Evolutionary conservation across 2,888 invertebrate species (phyloP).

Genomic region (Nipponacmea schrenckii): DNA sequence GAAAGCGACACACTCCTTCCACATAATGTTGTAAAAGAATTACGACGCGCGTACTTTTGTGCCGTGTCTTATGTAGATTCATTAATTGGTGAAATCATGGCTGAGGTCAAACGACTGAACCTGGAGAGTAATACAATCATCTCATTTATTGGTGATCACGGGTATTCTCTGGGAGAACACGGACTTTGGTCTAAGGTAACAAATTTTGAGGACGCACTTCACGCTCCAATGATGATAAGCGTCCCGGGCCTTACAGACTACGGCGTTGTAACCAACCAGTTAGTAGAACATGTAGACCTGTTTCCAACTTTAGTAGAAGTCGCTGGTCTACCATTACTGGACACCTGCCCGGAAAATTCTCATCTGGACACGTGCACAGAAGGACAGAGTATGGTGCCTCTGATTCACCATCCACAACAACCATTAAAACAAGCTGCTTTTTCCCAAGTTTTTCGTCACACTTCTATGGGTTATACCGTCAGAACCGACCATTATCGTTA

Average conservation of each 20-base stretch:
- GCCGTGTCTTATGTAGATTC: constrained; percentile 36
- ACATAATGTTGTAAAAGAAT: constrained; percentile 20
- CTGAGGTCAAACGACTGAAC: constrained; percentile 33
- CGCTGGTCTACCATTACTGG: constrained; percentile 28
- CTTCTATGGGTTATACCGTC: neutral
- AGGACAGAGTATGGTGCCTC: neutral
- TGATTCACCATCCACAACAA: neutral
- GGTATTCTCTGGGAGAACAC: constrained; percentile 40
- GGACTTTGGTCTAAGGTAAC: constrained; percentile 45
- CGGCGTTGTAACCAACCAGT: constrained; percentile 27
- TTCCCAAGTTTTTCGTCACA: neutral
- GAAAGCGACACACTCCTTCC: constrained; percentile 28
- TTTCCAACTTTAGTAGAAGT: constrained; percentile 46
- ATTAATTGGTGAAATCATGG: constrained; percentile 35
- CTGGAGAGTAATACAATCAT: constrained; percentile 37
- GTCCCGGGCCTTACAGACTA: constrained; percentile 36
- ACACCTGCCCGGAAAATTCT: neutral
- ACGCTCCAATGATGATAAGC: constrained; percentile 49
- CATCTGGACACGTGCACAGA: neutral
- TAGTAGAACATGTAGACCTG: constrained; percentile 46
- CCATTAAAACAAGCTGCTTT: neutral
- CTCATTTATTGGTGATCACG: constrained; percentile 43
- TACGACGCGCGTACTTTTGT: constrained; percentile 39
- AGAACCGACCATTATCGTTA: neutral
- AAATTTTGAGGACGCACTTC: constrained; percentile 47